Base-by-base conservation (phyloP, 2,888 invertebrate species). In the Adela reaumurella region DNA sequence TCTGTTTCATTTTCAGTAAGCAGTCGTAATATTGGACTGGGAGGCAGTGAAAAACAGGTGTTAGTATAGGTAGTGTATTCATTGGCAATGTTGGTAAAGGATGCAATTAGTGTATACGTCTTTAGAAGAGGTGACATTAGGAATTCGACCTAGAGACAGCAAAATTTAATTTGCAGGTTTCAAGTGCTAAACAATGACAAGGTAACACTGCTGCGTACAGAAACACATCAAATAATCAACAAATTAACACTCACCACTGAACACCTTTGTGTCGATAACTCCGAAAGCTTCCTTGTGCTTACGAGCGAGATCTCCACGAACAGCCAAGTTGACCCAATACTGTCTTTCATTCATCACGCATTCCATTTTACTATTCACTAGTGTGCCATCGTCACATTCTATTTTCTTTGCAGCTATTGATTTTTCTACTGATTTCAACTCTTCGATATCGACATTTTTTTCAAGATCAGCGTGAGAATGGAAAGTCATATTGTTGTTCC, bases 231-330 rank as follows among this genome's bases (percentile, higher is more conserved):
- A 6, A 24, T 24, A 6, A 24, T 24, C 24, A 8, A 24, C 4
- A 24, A 24, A 24, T 24, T 24, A 24, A 24, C 5, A 6, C 24
- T 72, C 63, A 68, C 81, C 76, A 51, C 65, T 63, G 16, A 81
- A 62, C 48, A 83, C 65, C 63, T 84, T 83, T 2, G 81, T 81
- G 54, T 83, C 84, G 52, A 84, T 81, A 47, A 82, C 70, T 44
- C 85, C 84, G 46, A 78, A 77, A 1, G 72, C 60, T 54, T 64
- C 56, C 50, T 61, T 67, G 43, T 64, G 52, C 17, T 58, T 53
- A 14, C 57, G 58, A 10, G 66, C 65, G 29, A 77, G 62, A 51
- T 78, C 78, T 1, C 74, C 76, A 11, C 78, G 59, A 1, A 68
- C 66, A 17, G 77, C 78, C 6, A 73, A 55, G 8, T 65, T 66